These are phyloP conservation scores for Epinephelus fuscoguttatus DNA, from an alignment of 2,113 vertebrate genomes.

Conservation along the genomic window DNA sequence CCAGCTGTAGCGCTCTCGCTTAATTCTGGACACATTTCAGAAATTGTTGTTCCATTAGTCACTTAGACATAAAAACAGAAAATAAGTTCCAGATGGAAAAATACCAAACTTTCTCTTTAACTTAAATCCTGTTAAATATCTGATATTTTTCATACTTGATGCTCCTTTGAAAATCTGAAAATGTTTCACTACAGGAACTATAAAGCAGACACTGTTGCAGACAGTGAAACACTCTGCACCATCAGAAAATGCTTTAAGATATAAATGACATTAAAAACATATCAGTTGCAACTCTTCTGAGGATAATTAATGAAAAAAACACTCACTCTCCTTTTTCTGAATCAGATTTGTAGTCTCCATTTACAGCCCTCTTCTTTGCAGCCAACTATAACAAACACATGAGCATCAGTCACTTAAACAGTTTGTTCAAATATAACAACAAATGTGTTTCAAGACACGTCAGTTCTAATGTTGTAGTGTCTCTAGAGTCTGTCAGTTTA, in stretches of 20 bases:
- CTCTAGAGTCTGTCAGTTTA: background rate
- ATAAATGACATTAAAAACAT: background rate
- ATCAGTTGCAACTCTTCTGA: background rate
- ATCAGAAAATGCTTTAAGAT: background rate
- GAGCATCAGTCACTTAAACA: background rate
- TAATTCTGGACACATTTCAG: no score
- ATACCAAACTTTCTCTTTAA: no score
- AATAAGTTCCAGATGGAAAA: no score
- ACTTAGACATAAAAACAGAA: no score
- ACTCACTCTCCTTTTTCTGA: constrained; percentile 97
- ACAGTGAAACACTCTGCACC: background rate
- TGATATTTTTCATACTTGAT: no score
- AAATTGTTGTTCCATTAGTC: no score
- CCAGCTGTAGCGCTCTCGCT: no score
- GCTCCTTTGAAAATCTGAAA: no score
- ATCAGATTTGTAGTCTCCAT: constrained; percentile 88
- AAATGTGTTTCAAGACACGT: background rate
- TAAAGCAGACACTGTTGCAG: background rate
- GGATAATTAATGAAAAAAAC: constrained; percentile 1
- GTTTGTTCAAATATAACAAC: background rate
- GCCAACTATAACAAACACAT: constrained; percentile 82
- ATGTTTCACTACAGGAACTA: background rate
- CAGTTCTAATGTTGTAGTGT: background rate
- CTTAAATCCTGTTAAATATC: constrained; percentile 14
- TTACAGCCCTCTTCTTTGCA: constrained; percentile 86